Percentiles rank a stretch among this genome's conserved stretches.
These are phyloP conservation scores for Baryphthengus martii DNA, from an alignment of 2,113 vertebrate species.

Conservation along the genomic window DNA sequence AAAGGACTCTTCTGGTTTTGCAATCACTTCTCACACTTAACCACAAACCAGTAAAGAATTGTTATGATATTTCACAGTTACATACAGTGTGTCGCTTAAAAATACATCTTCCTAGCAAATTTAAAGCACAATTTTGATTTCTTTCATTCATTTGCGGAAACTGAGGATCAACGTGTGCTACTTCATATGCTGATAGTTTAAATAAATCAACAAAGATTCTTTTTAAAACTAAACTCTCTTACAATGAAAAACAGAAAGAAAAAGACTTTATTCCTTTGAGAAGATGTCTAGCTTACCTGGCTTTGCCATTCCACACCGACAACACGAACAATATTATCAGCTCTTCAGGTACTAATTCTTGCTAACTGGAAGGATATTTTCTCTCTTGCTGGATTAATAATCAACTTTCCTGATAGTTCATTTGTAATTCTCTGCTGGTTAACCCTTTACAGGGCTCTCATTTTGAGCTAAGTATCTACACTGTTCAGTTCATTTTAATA, in stretches of 20 bases:
- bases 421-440: constrained; percentile 98
- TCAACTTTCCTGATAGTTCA: constrained; percentile 95
- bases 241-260: background rate
- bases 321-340: constrained; percentile 80
- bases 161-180: constrained; percentile 23
- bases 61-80: constrained; percentile 60
- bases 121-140: constrained; percentile 17
- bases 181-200: background rate
- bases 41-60: constrained; percentile 52
- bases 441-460: constrained; percentile 82
- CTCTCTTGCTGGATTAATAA: constrained; percentile 90
- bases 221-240: background rate
- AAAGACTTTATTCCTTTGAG: background rate
- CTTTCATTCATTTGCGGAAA: constrained; percentile 65
- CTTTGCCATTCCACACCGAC: constrained; percentile 78
- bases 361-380: constrained; percentile 83
- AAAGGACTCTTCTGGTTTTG: constrained; percentile 44
- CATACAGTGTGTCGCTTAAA: constrained; percentile 22
- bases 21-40: constrained; percentile 65
- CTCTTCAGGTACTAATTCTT: constrained; percentile 80
- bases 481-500: background rate
- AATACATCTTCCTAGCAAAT: constrained; percentile 42
- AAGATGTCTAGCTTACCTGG: constrained; percentile 78
- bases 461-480: background rate
- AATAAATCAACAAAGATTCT: constrained; percentile 1